Base-by-base conservation (phyloP, 2,888 invertebrate genomes). In the Athalia cordata region DNA sequence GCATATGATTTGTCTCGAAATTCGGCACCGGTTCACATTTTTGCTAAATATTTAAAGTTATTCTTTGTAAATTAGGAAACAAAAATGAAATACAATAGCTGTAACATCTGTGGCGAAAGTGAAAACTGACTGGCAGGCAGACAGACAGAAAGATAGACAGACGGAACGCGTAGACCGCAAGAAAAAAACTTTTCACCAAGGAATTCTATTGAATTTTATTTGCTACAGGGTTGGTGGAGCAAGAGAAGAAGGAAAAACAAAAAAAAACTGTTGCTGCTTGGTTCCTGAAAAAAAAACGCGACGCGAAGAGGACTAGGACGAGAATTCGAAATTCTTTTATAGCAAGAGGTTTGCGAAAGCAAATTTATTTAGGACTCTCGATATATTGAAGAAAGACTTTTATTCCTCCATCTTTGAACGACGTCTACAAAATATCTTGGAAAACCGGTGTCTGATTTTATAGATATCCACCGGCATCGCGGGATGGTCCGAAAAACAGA, bases 281-380 rank as follows among this genome's bases (percentile, higher is more conserved):
- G 61, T 13, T 13, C n/a, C 74, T 15, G 61, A 61, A 8, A 9
- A 29, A 29, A 29, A 29, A 29, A 29, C 29, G 0, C 62, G 75
- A 55, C 29, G 61, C 66, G 65, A 8, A 66, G 66, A 64, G 9
- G 64, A 66, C 45, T 61, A 47, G 49, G 11, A 13, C n/a, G 67
- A 52, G 55, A 52, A 66, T 66, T 66, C 8, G 8, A 66, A 13
- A 49, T 66, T 49, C 66, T 66, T 52, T 66, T 15, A 43, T 15
- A 49, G 47, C 11, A 49, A 66, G 55, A 66, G 77, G 66, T 49
- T 77, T 4, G 13, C 70, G 64, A 74, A 77, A 81, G 76, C 64
- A 80, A 83, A 83, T 82, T 82, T 82, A 83, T 82, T 82, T 83
- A 83, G 79, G 81, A 78, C 78, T 47, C 55, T 50, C 57, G 75